Evolutionary conservation across 2,113 vertebrate species (phyloP).

Genomic region (Microtus richardsoni): DNA sequence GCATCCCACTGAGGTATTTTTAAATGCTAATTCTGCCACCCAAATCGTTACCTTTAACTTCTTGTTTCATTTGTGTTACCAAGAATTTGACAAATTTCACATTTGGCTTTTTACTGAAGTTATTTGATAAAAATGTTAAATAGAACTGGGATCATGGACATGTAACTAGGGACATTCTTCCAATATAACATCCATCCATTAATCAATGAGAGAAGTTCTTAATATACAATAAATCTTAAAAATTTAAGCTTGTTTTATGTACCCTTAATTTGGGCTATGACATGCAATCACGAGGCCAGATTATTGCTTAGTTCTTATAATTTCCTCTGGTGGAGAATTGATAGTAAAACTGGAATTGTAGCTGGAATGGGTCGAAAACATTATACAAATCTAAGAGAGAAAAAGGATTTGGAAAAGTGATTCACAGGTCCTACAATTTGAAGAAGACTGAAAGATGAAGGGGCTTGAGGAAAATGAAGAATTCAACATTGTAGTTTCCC

Average conservation of each 20-base stretch:
- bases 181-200: background rate
- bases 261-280: background rate
- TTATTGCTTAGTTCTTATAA: too few relatives aligned
- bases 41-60: background rate
- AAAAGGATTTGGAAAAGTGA: too few relatives aligned
- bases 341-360: too few relatives aligned
- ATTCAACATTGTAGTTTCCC: too few relatives aligned
- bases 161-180: background rate
- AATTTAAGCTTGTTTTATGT: background rate
- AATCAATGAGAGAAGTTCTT: slow-evolving; percentile 10
- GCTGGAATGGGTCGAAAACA: too few relatives aligned
- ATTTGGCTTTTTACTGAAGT: slow-evolving; percentile 18
- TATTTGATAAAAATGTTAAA: slow-evolving; percentile 51
- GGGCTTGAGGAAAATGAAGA: too few relatives aligned
- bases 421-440: too few relatives aligned
- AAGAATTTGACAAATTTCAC: slow-evolving; percentile 29
- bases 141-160: background rate
- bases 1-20: background rate
- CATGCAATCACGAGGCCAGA: background rate
- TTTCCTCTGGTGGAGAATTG: too few relatives aligned
- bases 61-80: background rate
- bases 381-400: too few relatives aligned
- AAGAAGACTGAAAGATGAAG: too few relatives aligned
- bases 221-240: slow-evolving; percentile 36
- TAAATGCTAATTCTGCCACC: slow-evolving; percentile 38